Evolutionary conservation across 2,797 vertebrate genomes (phyloP).

Genomic region (Anas georgica): DNA sequence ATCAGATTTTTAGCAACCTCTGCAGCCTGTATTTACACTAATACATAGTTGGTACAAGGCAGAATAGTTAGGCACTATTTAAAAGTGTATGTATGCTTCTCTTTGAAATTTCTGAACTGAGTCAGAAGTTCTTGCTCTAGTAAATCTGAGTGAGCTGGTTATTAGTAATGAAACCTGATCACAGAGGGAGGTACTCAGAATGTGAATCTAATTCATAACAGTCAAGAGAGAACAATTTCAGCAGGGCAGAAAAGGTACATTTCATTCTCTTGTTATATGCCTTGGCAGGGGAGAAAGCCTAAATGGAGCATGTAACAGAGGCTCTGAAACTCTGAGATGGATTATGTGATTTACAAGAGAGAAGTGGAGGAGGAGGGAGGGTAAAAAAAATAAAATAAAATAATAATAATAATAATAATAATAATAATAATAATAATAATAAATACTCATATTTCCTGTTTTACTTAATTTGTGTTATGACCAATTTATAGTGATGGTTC

Average conservation of each 20-base stretch:
- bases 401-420: too few relatives aligned
- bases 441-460: not conserved
- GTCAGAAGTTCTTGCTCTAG: not conserved
- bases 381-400: too few relatives aligned
- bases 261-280: not conserved
- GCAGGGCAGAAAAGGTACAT: not conserved
- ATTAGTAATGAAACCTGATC: conserved; percentile 51
- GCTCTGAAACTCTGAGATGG: not conserved
- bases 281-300: not conserved
- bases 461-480: not conserved
- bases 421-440: too few relatives aligned
- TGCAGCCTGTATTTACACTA: not conserved
- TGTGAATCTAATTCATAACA: not conserved
- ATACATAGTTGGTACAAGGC: not conserved
- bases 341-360: not conserved
- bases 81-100: not conserved
- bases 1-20: not conserved
- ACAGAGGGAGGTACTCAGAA: conserved; percentile 16
- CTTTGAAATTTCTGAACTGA: conserved; percentile 6
- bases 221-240: not conserved
- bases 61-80: conserved; percentile 37
- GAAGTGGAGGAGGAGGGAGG: not conserved
- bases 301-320: not conserved
- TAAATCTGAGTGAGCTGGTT: conserved; percentile 22
- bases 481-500: not conserved